phyloP scores from a whole-genome alignment of 2,797 vertebrate species.

The Lacerta agilis region DNA sequence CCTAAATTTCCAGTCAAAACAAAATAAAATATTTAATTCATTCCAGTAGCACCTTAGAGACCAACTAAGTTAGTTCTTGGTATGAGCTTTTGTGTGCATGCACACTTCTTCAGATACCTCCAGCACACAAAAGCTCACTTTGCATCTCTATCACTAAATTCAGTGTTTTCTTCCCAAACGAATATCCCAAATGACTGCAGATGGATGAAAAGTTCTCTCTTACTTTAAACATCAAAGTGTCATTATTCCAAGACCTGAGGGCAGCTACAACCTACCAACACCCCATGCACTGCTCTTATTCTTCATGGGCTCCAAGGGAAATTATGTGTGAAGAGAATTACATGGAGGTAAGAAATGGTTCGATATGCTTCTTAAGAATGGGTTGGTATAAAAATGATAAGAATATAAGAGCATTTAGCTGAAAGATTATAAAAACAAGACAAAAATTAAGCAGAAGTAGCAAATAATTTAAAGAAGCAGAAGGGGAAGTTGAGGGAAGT shows the following conservation, averaged over 20 bases:
- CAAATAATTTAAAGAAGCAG: too few species aligned
- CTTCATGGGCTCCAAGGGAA: slow-evolving; percentile 78
- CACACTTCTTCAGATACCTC: too few species aligned
- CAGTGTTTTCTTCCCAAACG: not conserved
- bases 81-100: too few species aligned
- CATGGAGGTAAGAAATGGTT: slow-evolving; percentile 77
- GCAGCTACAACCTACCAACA: slow-evolving; percentile 61
- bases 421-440: too few species aligned
- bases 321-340: slow-evolving; percentile 83
- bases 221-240: slow-evolving; percentile 72
- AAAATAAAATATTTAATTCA: too few species aligned
- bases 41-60: too few species aligned
- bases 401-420: too few species aligned
- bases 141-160: not conserved
- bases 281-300: slow-evolving; percentile 74
- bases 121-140: too few species aligned
- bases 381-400: not conserved
- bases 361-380: not conserved
- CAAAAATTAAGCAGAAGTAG: too few species aligned
- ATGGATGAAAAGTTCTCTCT: slow-evolving; percentile 73
- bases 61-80: too few species aligned
- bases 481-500: too few species aligned
- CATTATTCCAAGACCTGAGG: slow-evolving; percentile 45
- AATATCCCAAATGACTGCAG: slow-evolving; percentile 53
- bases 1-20: too few species aligned